These are phyloP conservation scores for Cavia porcellus DNA, from an alignment of 2,113 vertebrate species.

Conservation along the genomic window DNA sequence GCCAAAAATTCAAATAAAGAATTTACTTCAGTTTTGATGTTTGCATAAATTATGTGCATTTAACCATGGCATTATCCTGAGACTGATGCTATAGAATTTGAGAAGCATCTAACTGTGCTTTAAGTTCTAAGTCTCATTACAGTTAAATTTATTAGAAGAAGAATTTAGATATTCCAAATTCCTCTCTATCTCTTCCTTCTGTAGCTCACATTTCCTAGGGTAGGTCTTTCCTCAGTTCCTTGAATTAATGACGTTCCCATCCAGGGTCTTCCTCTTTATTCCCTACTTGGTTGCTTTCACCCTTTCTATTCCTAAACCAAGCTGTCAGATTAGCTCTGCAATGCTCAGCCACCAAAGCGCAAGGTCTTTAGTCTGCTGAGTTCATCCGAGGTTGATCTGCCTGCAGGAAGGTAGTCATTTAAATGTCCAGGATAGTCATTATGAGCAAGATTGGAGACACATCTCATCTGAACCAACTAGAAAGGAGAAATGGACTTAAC, in stretches of 20 bases:
- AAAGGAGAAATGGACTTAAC: constrained; percentile 9
- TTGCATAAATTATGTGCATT: neutral
- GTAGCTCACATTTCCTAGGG: neutral
- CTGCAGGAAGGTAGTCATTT: neutral
- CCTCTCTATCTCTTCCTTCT: neutral
- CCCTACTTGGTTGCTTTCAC: neutral
- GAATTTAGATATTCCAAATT: neutral
- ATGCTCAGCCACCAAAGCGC: neutral
- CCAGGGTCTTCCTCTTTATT: neutral
- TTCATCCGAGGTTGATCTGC: neutral
- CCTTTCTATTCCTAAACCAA: neutral
- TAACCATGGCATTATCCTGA: neutral
- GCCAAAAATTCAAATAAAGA: neutral
- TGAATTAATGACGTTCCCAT: neutral
- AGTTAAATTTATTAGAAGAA: neutral
- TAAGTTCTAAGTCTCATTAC: neutral
- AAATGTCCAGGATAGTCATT: neutral
- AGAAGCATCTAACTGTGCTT: constrained; percentile 6
- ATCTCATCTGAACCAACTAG: neutral
- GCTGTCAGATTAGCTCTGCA: neutral
- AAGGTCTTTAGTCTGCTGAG: neutral
- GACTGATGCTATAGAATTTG: neutral
- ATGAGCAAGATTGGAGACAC: neutral
- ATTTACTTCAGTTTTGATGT: neutral
- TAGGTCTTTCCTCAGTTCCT: neutral